Percentiles rank a stretch among this genome's conserved stretches.
Conservation (phyloP, 2,113 vertebrate species). For the Phocoena phocoena region DNA sequence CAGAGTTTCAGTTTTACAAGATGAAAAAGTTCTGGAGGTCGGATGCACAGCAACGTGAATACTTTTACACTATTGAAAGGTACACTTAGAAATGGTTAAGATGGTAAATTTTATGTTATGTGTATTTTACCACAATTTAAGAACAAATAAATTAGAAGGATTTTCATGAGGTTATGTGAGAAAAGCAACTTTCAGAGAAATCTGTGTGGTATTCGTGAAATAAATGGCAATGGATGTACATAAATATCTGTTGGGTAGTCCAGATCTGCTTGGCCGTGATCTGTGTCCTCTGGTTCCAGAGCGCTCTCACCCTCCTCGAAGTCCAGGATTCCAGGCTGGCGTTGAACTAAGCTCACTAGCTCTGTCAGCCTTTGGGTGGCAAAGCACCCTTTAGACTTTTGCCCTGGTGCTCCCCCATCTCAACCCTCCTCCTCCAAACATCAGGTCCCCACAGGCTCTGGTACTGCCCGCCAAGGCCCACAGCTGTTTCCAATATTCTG, state of each 20-base stretch:
- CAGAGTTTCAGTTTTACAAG: neutral
- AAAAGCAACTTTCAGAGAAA: neutral
- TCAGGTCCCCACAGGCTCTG: neutral
- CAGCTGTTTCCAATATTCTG: slow-evolving; percentile 73
- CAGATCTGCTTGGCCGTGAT: neutral
- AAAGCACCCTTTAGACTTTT: neutral
- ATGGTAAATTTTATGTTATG: neutral
- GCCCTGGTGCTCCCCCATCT: neutral
- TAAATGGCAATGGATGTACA: neutral
- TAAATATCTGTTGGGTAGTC: neutral
- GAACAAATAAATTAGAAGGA: neutral
- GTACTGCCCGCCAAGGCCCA: neutral
- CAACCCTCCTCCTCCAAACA: neutral
- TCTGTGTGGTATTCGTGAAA: neutral
- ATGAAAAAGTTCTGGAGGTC: neutral
- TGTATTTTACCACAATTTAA: neutral
- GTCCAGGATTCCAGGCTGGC: neutral
- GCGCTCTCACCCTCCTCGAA: accelerated
- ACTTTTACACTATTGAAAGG: neutral
- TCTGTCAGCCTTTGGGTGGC: neutral
- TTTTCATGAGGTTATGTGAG: neutral
- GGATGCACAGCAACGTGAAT: neutral
- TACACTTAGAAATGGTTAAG: neutral
- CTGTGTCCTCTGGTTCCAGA: neutral
- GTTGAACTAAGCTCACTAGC: neutral